Evolutionary conservation across 2,888 invertebrate species (phyloP).

Genomic region (Odontothrips loti): DNA sequence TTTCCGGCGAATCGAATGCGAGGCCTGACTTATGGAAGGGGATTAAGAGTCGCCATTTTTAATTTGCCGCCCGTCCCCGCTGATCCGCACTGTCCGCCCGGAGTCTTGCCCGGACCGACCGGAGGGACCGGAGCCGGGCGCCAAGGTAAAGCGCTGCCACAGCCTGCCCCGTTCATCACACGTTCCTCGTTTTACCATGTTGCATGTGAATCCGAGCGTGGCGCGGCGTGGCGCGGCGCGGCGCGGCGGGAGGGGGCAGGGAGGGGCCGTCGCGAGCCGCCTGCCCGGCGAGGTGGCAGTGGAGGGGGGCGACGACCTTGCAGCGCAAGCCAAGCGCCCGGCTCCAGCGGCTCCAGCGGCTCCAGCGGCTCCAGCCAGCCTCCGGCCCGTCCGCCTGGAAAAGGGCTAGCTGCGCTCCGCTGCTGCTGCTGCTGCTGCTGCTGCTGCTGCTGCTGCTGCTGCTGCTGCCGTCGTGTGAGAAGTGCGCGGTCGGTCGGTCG

Average conservation of each 20-base stretch:
- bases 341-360: neutral
- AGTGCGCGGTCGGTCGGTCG: no score
- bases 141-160: neutral
- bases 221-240: neutral
- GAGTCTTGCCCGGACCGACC: no score
- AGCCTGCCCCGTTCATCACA: neutral
- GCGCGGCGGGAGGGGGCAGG: neutral
- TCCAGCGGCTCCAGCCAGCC: neutral
- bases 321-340: neutral
- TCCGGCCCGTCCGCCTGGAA: neutral
- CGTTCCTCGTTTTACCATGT: neutral
- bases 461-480: no score
- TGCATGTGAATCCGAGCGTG: neutral
- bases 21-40: no score
- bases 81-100: no score
- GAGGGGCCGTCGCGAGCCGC: no score
- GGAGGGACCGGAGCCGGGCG: neutral
- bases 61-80: no score
- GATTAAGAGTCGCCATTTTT: no score
- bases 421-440: no score
- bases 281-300: neutral
- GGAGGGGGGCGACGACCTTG: constrained; percentile 1
- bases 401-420: no score
- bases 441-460: no score
- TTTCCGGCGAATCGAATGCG: no score